Evolutionary conservation across 92 coral and sea anemone species (phyloP).

Genomic region (Parazoanthus darwini): DNA sequence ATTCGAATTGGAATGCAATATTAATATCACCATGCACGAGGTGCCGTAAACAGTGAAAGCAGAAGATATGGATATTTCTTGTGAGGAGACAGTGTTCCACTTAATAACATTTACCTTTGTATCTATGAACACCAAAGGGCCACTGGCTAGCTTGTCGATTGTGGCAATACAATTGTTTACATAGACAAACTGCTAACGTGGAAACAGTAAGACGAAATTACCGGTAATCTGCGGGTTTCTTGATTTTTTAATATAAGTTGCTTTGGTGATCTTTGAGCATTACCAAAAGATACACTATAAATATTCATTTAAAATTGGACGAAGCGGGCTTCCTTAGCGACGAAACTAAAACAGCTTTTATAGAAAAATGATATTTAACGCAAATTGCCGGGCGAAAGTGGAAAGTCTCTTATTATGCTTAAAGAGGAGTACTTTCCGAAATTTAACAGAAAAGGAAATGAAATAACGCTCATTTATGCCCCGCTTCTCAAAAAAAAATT

Average conservation of each 20-base stretch:
- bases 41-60: not conserved
- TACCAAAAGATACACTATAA: not conserved
- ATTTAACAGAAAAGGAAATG: no score
- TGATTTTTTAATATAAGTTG: not conserved
- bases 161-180: not conserved
- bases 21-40: not conserved
- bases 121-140: not conserved
- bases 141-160: not conserved
- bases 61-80: not conserved
- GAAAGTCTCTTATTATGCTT: no score
- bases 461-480: no score
- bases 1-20: not conserved
- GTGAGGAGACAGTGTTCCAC: not conserved
- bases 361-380: not conserved
- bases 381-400: not conserved
- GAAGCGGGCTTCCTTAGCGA: not conserved
- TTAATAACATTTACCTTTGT: not conserved
- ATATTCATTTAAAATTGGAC: not conserved
- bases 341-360: not conserved
- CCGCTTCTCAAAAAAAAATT: no score
- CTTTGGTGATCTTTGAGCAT: not conserved
- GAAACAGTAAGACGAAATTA: slow-evolving; percentile 4
- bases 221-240: not conserved
- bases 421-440: no score
- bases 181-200: not conserved